Percentiles rank a stretch among this genome's conserved stretches.
Conservation (phyloP, 2,113 vertebrate species). For the Podocnemis expansa region DNA sequence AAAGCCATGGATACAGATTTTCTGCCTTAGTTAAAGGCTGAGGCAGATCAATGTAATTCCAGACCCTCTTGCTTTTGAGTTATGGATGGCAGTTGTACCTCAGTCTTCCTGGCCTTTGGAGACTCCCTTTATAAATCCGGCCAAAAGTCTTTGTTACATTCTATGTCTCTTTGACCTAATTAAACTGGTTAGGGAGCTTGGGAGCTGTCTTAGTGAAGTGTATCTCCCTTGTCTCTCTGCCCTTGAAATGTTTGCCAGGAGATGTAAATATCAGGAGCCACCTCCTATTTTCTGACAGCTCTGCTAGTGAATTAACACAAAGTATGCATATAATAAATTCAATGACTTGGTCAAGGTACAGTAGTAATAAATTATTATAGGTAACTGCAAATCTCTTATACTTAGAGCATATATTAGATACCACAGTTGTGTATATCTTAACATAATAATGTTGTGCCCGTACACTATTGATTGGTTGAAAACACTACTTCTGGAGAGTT, state of each 20-base stretch:
- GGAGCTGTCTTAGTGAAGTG: background rate
- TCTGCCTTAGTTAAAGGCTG: background rate
- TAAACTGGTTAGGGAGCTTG: background rate
- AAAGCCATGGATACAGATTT: background rate
- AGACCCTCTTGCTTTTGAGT: background rate
- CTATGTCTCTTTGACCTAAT: background rate
- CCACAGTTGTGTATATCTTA: background rate
- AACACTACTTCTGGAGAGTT: background rate
- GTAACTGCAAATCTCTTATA: background rate
- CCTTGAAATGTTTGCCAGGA: background rate
- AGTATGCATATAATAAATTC: background rate
- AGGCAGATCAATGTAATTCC: background rate
- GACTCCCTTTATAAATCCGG: background rate
- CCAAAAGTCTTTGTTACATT: background rate
- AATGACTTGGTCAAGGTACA: background rate
- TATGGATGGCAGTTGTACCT: background rate
- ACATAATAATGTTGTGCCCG: background rate
- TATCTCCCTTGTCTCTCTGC: fast-evolving
- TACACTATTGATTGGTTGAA: background rate
- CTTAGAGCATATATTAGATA: background rate
- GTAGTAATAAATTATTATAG: background rate
- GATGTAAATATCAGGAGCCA: background rate
- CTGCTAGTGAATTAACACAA: background rate
- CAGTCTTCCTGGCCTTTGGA: background rate
- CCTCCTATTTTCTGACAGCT: background rate